Conservation (phyloP, 2,888 invertebrate species). For the Phaedon cochleariae region DNA sequence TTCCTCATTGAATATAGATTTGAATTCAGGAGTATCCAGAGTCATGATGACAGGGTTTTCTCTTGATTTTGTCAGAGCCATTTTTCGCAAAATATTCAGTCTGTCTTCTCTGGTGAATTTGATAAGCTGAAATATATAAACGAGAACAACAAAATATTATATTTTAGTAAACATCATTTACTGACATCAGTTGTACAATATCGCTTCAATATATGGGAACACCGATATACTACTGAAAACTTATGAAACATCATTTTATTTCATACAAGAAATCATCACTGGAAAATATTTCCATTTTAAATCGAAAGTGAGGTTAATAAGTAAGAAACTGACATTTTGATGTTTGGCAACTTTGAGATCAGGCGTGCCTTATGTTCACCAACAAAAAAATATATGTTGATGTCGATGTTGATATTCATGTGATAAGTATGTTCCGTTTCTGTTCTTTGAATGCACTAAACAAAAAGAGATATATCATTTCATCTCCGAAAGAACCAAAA, state of each 20-base stretch:
- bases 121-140: slow-evolving; percentile 26
- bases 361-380: too few relatives aligned
- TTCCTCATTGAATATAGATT: slow-evolving; percentile 84
- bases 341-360: too few relatives aligned
- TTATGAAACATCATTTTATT: slow-evolving; percentile 4
- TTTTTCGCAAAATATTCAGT: slow-evolving; percentile 44
- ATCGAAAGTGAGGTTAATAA: too few relatives aligned
- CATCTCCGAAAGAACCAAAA: too few relatives aligned
- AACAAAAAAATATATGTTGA: too few relatives aligned
- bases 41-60: slow-evolving; percentile 72
- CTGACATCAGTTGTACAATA: slow-evolving; percentile 29
- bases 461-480: too few relatives aligned
- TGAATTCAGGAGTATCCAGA: slow-evolving; percentile 78
- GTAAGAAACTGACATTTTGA: too few relatives aligned
- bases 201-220: slow-evolving; percentile 19
- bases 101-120: slow-evolving; percentile 35
- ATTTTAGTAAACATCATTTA: neutral
- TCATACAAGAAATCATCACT: neutral
- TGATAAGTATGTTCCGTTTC: too few relatives aligned
- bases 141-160: slow-evolving; percentile 48
- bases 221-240: slow-evolving; percentile 53
- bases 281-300: neutral
- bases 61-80: slow-evolving; percentile 60
- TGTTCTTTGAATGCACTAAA: too few relatives aligned
- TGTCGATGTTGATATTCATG: too few relatives aligned